These are phyloP conservation scores for Oscarella lobularis DNA, from an alignment of 37 sponge, comb jelly and placozoan genomes.

Conservation along the genomic window DNA sequence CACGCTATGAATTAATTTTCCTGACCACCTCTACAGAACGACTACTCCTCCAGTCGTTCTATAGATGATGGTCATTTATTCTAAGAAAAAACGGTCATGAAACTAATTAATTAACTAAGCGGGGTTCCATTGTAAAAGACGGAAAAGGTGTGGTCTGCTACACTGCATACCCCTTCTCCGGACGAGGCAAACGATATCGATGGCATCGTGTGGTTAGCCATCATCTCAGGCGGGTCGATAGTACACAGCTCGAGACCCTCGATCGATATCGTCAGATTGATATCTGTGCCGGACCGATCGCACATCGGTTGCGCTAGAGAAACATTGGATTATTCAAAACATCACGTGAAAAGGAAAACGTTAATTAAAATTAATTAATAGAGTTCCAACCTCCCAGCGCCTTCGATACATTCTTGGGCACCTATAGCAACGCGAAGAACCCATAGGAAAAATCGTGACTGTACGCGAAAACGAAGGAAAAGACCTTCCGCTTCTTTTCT, in stretches of 20 bases:
- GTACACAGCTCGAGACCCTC: slow-evolving; percentile 40
- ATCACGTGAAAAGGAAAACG: too few relatives aligned
- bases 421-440: slow-evolving; percentile 18
- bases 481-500: not conserved
- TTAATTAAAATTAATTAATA: too few relatives aligned
- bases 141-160: too few relatives aligned
- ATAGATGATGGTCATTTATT: too few relatives aligned
- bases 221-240: slow-evolving; percentile 30
- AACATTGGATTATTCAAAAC: too few relatives aligned
- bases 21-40: too few relatives aligned
- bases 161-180: slow-evolving; percentile 80
- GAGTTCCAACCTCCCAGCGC: slow-evolving; percentile 54
- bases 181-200: slow-evolving; percentile 81
- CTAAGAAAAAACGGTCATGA: too few relatives aligned
- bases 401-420: slow-evolving; percentile 47
- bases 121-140: too few relatives aligned
- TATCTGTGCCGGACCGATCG: slow-evolving; percentile 10
- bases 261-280: slow-evolving; percentile 43
- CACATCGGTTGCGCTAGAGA: slow-evolving; percentile 15
- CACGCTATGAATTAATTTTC: too few relatives aligned
- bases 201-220: slow-evolving; percentile 48
- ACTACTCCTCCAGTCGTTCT: too few relatives aligned
- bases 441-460: not conserved
- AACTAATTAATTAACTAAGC: too few relatives aligned
- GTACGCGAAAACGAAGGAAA: not conserved